Evolutionary conservation across 2,797 vertebrate genomes (phyloP), one percentile per base, ranked within the genome.

Genomic region (Gymnothorax reevesii): DNA sequence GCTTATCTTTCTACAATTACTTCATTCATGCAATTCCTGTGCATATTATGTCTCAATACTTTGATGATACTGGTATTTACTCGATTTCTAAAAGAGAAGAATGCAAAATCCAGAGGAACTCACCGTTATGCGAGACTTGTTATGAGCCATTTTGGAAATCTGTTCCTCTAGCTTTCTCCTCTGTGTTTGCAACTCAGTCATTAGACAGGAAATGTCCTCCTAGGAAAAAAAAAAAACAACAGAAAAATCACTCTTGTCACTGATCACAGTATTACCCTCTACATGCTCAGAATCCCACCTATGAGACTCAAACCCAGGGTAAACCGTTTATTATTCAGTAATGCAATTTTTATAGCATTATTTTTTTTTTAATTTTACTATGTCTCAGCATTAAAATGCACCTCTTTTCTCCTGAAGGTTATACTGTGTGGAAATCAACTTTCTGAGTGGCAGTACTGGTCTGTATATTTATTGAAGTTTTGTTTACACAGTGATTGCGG

Each of bases 151-250:
- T 90, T 96, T 97, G 93, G 92, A 96, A 8, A 96, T 95, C 7
- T 96, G 95, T 82, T 97, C 95, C 0, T 97, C 96, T 88, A 96
- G 89, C 86, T 93, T 94, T 85, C 89, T 94, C 87, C 94, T 95
- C 86, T 95, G 95, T 86, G 92, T 94, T 88, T 97, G 95, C 86
- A 97, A 88, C 20, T 94, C 93, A 0, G 96, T 97, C 89, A 97
- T 93, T 88, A 96, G 90, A 83, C 91, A 92, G 0, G 97, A 95
- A 49, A 97, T 95, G 85, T 97, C 96, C 93, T 98, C 97, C 97
- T 97, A 88, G 57, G 55, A 57, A 82, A 42, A 66, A 42, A 42
- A 2, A 25, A 2, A 49, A 20, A 42, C 3, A 27, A 59, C n/a
- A 49, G 49, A 85, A 12, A 86, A 57, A 52, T 25, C 7, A 27